These are phyloP conservation scores for Pogonognathellus flavescens DNA, from an alignment of 1,140 invertebrate genomes.

Conservation along the genomic window DNA sequence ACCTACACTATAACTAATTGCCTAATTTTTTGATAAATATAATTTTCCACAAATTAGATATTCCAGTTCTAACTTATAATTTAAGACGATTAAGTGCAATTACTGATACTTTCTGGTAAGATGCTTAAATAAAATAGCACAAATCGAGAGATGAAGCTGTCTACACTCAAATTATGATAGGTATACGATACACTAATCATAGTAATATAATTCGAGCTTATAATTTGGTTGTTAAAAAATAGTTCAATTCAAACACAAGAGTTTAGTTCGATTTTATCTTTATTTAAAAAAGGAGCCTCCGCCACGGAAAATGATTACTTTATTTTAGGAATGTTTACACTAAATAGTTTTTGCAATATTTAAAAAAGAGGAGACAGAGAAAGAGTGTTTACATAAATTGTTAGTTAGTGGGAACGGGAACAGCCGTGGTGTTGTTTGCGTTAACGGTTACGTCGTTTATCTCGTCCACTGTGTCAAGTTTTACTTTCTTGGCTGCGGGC, in stretches of 20 bases:
- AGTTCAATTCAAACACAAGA: neutral
- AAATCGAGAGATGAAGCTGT: too few species aligned
- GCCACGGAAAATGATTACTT: constrained; percentile 51
- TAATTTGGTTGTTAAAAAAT: neutral
- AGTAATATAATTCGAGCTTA: too few species aligned
- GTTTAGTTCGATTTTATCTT: constrained; percentile 26
- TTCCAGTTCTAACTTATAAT: too few species aligned
- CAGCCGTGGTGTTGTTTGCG: constrained; percentile 28
- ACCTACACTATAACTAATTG: too few species aligned
- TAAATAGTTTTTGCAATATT: constrained; percentile 55
- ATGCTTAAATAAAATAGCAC: too few species aligned
- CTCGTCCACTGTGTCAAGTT: constrained; percentile 29
- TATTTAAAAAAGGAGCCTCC: constrained; percentile 50
- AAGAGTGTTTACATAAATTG: constrained; percentile 35
- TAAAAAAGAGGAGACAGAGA: constrained; percentile 45
- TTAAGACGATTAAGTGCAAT: too few species aligned
- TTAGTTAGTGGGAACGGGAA: constrained; percentile 19
- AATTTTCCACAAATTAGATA: too few species aligned
- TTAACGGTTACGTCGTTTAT: neutral
- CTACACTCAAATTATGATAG: neutral
- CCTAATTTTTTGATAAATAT: too few species aligned
- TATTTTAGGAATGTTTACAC: constrained; percentile 55
- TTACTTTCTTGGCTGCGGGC: constrained; percentile 31
- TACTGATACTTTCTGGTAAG: too few species aligned
- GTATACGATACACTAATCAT: too few species aligned